Evolutionary conservation across 2,797 vertebrate species (phyloP), one percentile per base, ranked within the genome.

Genomic region (Molossus molossus): DNA sequence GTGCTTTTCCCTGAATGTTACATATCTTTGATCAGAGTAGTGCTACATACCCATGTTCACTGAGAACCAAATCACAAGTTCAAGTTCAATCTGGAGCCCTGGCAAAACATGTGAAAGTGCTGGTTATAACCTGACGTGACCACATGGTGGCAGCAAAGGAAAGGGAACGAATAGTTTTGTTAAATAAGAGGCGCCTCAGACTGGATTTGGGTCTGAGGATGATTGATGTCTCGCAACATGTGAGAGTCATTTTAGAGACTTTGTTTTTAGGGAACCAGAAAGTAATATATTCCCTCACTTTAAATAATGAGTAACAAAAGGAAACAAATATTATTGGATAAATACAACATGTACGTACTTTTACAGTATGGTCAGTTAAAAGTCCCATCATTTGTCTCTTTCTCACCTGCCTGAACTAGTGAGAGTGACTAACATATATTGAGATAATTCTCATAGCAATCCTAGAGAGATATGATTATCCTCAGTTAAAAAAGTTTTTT

Each of bases 121-220:
- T 75, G 21, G n/a, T 70, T 81, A 40, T 96, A 65, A 90, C 40
- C 29, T 6, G 12, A 21, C 8, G 1, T 64, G 62, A 50, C 90
- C 97, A 96, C 94, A 27, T 0, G 85, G 65, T 80, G 96, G 96
- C 94, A 96, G 94, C 65, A 97, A 82, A 97, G 93, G 70, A 83
- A 4, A 79, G 79, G 72, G 23, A 79, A 94, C 20, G 18, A 77
- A 23, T 25, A 10, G 14, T 20, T 90, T 50, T 4, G 11, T 0
- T 3, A 9, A 14, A 1, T 5, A 25, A 57, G 8, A 5, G 9
- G 0, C 48, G 62, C 55, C 29, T 25, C 17, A 55, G 60, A 65
- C 17, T 60, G 0, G 6, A 12, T 57, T 83, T 69, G 29, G 60
- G 40, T 11, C 13, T n/a, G 50, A 17, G 20, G 29, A 13, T 21